A percentile compares a stretch with the other conserved stretches of the same genome.
Evolutionary conservation across 2,888 invertebrate species (phyloP).

Genomic region (Erebia ligea): DNA sequence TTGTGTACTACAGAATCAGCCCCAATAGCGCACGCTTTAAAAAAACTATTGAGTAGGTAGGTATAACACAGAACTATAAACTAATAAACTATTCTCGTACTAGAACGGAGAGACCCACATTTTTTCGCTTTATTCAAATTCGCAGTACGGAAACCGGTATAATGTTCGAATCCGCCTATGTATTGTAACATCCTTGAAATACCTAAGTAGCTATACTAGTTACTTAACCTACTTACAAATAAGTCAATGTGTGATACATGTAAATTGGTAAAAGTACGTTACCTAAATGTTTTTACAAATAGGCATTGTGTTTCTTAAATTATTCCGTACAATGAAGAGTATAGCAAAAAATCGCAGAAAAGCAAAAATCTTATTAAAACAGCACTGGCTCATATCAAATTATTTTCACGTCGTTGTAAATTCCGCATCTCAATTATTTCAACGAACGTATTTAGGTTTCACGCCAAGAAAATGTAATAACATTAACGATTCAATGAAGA

Average conservation of each 20-base stretch:
- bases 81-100: slow-evolving; percentile 48
- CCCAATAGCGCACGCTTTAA: background rate
- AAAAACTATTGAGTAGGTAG: background rate
- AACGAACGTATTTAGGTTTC: slow-evolving; percentile 9
- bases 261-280: background rate
- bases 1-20: no score
- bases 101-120: slow-evolving; percentile 55
- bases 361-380: background rate
- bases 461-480: slow-evolving; percentile 7
- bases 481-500: slow-evolving; percentile 29
- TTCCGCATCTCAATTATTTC: background rate
- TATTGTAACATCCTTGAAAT: slow-evolving; percentile 30
- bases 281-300: no score
- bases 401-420: background rate
- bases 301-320: no score
- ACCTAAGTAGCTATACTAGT: slow-evolving; percentile 2
- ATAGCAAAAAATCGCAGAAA: background rate
- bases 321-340: background rate
- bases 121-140: slow-evolving; percentile 44
- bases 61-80: slow-evolving; percentile 22
- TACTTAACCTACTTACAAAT: background rate
- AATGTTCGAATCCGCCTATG: slow-evolving; percentile 24
- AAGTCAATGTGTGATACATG: background rate
- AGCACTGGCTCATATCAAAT: background rate
- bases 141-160: slow-evolving; percentile 30